A percentile compares a stretch with the other conserved stretches of the same genome.
phyloP scores from a whole-genome alignment of 92 coral and sea anemone genomes.

The Porites divaricata region DNA sequence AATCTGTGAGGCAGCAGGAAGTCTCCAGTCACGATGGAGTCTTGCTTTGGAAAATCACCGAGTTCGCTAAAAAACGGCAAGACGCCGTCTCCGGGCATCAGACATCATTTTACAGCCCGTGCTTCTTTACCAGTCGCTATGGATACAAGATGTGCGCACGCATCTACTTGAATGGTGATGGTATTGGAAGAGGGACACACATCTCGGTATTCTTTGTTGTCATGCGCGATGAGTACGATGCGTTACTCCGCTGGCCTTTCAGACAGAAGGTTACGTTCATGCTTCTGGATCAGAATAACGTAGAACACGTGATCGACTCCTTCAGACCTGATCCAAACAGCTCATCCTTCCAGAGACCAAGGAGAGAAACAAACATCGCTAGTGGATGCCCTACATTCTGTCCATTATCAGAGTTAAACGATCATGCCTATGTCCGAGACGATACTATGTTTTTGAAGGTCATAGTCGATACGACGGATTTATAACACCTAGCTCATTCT shows the following conservation, averaged over 20 bases:
- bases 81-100: too few species aligned
- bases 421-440: too few species aligned
- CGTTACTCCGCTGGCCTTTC: conserved; percentile 85
- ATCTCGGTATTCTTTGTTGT: conserved; percentile 60
- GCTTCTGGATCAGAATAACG: conserved; percentile 76
- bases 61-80: too few species aligned
- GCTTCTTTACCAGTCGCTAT: conserved; percentile 34
- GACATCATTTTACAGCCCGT: too few species aligned
- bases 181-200: conserved; percentile 54
- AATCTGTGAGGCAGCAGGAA: too few species aligned
- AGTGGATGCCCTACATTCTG: too few species aligned
- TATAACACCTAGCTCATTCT: too few species aligned
- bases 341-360: conserved; percentile 80
- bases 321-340: conserved; percentile 85
- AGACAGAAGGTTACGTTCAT: conserved; percentile 82
- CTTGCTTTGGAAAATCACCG: too few species aligned
- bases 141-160: conserved; percentile 72
- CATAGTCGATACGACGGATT: too few species aligned
- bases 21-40: too few species aligned
- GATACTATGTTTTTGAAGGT: too few species aligned
- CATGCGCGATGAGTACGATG: conserved; percentile 82
- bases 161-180: conserved; percentile 58
- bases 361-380: conserved; percentile 59
- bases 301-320: conserved; percentile 82
- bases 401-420: too few species aligned